Percentiles rank a stretch among this genome's conserved stretches.
Conservation (phyloP, 2,888 invertebrate genomes). For the Cataglyphis albicans region DNA sequence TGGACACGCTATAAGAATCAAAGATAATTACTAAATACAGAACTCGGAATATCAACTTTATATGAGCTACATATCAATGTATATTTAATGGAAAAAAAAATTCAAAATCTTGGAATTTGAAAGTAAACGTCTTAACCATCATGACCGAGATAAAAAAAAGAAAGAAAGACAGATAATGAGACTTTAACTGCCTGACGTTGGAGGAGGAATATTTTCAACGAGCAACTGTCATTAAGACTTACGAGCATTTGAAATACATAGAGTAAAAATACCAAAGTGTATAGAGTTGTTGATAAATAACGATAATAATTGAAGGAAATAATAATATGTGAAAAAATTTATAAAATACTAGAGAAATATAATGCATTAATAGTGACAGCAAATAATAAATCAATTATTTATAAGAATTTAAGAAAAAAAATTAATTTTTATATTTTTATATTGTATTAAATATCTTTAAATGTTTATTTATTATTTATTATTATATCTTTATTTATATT, state of each 20-base stretch:
- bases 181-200: constrained; percentile 71
- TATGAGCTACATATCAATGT: no score
- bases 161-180: constrained; percentile 29
- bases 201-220: constrained; percentile 53
- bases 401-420: not conserved
- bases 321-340: not conserved
- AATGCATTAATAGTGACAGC: not conserved
- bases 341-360: not conserved
- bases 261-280: not conserved
- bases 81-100: no score
- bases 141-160: not conserved
- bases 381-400: not conserved
- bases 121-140: no score
- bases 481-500: not conserved
- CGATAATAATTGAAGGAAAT: not conserved
- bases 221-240: constrained; percentile 38
- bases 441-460: not conserved
- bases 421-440: not conserved
- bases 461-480: constrained; percentile 16
- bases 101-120: no score
- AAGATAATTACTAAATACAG: no score
- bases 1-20: not conserved
- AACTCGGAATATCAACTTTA: no score
- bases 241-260: not conserved
- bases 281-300: not conserved